Base-by-base conservation (phyloP, 2,113 vertebrate genomes). In the Okapia johnstoni region DNA sequence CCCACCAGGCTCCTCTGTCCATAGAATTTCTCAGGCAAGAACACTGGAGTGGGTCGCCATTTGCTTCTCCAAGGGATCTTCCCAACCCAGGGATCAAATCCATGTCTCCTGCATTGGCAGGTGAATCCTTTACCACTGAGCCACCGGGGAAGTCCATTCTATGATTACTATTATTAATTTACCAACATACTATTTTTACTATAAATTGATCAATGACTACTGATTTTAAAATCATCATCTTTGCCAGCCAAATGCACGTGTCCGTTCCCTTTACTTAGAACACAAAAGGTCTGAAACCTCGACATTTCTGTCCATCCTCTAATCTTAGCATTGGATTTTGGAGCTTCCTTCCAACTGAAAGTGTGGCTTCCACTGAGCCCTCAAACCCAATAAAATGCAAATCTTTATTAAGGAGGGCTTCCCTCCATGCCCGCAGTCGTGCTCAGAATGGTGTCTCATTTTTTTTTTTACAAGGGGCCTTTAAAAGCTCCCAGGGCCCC, bases 401-500 rank as follows among this genome's bases (percentile, higher is more conserved):
- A 76, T 96, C 73, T n/a, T 76, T 26, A 0, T 76, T 26, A 0
- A 9, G 89, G 48, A 16, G 0, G 14, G 21, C 36, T 43, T 17
- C 28, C 43, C 58, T 26, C 46, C 36, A 43, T 5, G 13, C 63
- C 88, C 81, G 7, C 61, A 48, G 6, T n/a, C 48, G 25, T 25
- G 77, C 96, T 94, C 80, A 89, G 84, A 96, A 85, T 93, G 93
- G 96, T 85, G 88, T 85, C 97, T 88, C 60, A 6, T 26, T 96
- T 98, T 98, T 91, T 83, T 55, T 83, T 40, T 83, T 10, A 97
- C 94, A 97, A n/a, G 79, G 91, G 87, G 76, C 97, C 93, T 98
- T 98, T 98, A 98, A 99, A 98, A 73, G 93, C 96, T 43, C 86
- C 88, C 19, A 1, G 77, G 86, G 80, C 95, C 96, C 58, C 96